These are phyloP conservation scores for Campoletis raptor DNA, from an alignment of 2,888 invertebrate genomes.

Conservation along the genomic window DNA sequence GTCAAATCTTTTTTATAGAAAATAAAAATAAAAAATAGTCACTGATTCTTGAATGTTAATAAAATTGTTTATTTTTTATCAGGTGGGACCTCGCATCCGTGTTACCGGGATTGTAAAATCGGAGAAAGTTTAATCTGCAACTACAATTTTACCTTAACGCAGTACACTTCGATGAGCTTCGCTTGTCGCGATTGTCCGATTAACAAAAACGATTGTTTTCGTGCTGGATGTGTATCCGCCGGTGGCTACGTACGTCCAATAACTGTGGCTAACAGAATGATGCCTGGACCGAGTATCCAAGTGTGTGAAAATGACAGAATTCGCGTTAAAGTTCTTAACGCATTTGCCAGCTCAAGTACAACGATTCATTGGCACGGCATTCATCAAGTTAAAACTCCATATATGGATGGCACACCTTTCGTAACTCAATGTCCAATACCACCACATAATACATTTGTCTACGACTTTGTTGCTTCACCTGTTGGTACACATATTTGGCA, in stretches of 20 bases:
- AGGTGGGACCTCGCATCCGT: slow-evolving; percentile 72
- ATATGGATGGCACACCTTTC: slow-evolving; percentile 85
- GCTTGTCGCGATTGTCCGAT: slow-evolving; percentile 76
- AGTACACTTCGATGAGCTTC: slow-evolving; percentile 76
- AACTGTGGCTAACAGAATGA: slow-evolving; percentile 75
- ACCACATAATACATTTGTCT: slow-evolving; percentile 82
- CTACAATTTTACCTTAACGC: slow-evolving; percentile 74
- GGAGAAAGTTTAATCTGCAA: slow-evolving; percentile 72
- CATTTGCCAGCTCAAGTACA: slow-evolving; percentile 82
- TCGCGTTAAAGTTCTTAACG: slow-evolving; percentile 84
- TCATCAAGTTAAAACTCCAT: slow-evolving; percentile 81
- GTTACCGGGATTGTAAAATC: slow-evolving; percentile 74
- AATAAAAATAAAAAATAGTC: background rate
- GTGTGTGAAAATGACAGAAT: slow-evolving; percentile 85
- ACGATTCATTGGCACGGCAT: slow-evolving; percentile 87
- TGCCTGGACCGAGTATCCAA: slow-evolving; percentile 79
- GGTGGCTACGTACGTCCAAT: slow-evolving; percentile 76
- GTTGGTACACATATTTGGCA: slow-evolving; percentile 85
- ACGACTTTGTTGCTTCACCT: slow-evolving; percentile 82
- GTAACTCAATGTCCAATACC: slow-evolving; percentile 84
- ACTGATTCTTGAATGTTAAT: background rate
- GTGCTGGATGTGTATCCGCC: slow-evolving; percentile 75
- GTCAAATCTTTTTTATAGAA: background rate
- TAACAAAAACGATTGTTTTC: slow-evolving; percentile 67
- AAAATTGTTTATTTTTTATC: background rate